Conservation (phyloP, 2,113 vertebrate species). For the Electrona antarctica region DNA sequence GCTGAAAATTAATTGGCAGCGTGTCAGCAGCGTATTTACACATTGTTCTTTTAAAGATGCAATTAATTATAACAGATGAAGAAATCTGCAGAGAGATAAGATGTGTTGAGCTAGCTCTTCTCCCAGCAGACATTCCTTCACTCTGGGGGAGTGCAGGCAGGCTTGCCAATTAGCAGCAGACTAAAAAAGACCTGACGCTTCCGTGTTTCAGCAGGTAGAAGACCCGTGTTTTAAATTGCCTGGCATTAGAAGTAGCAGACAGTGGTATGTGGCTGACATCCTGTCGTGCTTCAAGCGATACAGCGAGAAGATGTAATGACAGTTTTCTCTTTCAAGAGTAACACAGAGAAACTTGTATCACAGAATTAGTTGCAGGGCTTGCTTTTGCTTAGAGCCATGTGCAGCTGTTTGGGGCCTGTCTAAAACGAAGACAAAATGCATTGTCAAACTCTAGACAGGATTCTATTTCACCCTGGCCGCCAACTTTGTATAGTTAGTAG, state of each 20-base stretch:
- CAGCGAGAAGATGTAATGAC: conserved; percentile 40
- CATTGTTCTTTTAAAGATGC: conserved; percentile 75
- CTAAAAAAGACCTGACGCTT: conserved; percentile 55
- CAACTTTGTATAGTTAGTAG: no score
- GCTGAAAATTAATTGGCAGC: conserved; percentile 74
- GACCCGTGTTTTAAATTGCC: conserved; percentile 51
- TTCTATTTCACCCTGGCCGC: no score
- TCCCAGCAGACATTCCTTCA: conserved; percentile 55
- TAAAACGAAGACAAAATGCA: no score
- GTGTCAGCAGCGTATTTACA: conserved; percentile 67
- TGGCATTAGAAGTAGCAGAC: conserved; percentile 41
- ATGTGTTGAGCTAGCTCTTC: conserved; percentile 35
- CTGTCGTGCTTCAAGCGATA: conserved; percentile 41
- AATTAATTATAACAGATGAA: conserved; percentile 73
- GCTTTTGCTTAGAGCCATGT: conserved; percentile 14
- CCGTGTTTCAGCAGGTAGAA: conserved; percentile 60
- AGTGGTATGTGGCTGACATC: conserved; percentile 35
- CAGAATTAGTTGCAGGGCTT: conserved; percentile 46
- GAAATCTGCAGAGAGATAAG: conserved; percentile 64
- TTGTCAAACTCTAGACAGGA: no score
- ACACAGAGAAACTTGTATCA: conserved; percentile 49
- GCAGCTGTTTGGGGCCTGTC: background rate
- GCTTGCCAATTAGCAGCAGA: conserved; percentile 68
- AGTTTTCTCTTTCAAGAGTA: conserved; percentile 54
- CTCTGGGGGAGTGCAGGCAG: conserved; percentile 58